Base-by-base conservation (phyloP, 1,140 invertebrate genomes). In the Ptiloglossa arizonensis region DNA sequence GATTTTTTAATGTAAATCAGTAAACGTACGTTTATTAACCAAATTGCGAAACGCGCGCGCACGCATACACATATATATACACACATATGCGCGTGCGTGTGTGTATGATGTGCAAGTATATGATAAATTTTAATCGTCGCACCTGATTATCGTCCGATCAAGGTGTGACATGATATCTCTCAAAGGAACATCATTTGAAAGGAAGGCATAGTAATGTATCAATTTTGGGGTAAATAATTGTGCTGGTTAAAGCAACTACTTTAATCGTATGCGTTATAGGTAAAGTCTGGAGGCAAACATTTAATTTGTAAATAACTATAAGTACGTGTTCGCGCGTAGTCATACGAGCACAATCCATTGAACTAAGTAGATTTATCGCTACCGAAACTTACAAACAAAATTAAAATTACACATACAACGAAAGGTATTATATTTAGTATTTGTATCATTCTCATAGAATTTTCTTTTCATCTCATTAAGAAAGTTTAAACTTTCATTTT, bases 241-340 rank as follows among this genome's bases (percentile, higher is more conserved):
- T 76, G 66, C 73, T 69, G 64, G 38, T 69, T 59, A 38, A 48
- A 71, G n/a, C 57, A 71, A 52, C 44, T 64, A 44, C 44, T 82
- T 76, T 62, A 56, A 60, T 64, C 68, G 62, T 48, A 56, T 52
- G 54, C 44, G 63, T 82, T 82, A 79, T 56, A 44, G 52, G 82
- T 83, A 83, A 83, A 83, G 81, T 83, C 75, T 68, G 13, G n/a
- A 29, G 29, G 48, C 24, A 54, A 52, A 79, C 73, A 56, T 79
- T 73, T 76, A 59, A 59, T 79, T 79, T 79, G 59, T 75, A 75
- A 54, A 77, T 70, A 75, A 67, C 5, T 70, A 63, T 35, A 81
- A 48, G 66, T 70, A 59, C 38, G 46, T 66, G 35, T 32, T 60
- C 27, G 44, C 68, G 38, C 41, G 13, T 57, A 72, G n/a, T 35